Base-by-base conservation (phyloP, 2,797 vertebrate species). In the Spinus olivaceus region DNA sequence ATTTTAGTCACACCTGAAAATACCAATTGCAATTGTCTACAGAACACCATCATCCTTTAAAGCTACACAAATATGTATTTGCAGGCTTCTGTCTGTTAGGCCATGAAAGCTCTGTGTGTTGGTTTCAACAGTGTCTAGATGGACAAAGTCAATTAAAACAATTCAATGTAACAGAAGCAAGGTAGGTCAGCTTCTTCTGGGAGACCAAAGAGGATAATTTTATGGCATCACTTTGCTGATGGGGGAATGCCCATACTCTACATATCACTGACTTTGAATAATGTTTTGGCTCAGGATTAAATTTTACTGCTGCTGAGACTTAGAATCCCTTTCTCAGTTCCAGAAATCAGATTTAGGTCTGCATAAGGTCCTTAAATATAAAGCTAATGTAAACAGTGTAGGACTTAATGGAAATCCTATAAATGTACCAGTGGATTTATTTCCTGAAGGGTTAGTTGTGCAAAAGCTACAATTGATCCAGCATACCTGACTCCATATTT, bases 351-450 rank as follows among this genome's bases (percentile, higher is more conserved):
- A 91, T 87, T 95, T 91, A 92, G 60, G 50, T 80, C 78, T 78
- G 47, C 12, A 15, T 83, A 92, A 93, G 47, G 54, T 91, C 71
- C 64, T 95, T 89, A 95, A 73, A 91, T 67, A 71, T 61, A 89
- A 91, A 95, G 64, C 67, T 74, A 87, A 46, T 72, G 39, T 82
- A 95, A 97, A 92, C 88, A 89, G 46, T 53, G 30, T 47, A 73
- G 39, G n/a, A 87, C 61, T 93, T 92, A 95, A 78, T 71, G 71
- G 64, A 94, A 94, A 96, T 91, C 65, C 78, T 81, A 49, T 95
- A 78, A 57, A 84, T 64, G 39, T 61, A 80, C 64, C 35, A 87
- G 69, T 87, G 42, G 74, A 85, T 94, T 95, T 95, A 80, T 78
- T 93, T 89, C 71, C 67, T 89, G 86, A 1, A 60, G 51, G 35